Evolutionary conservation across 53 echinoderm and acorn worm species (phyloP).

Genomic region (Arbacia lixula): DNA sequence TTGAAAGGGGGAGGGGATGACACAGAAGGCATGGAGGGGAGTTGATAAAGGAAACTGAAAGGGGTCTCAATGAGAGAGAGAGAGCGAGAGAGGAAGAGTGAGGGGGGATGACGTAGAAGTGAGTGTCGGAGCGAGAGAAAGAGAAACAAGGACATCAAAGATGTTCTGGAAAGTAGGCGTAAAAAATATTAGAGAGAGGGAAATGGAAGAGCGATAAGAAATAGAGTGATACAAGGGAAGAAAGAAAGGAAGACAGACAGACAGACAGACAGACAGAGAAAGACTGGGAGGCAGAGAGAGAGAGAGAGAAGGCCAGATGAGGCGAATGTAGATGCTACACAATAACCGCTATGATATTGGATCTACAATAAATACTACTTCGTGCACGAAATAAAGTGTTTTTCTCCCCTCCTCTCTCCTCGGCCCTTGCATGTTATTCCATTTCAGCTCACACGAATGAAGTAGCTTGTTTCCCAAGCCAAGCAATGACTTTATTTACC

Average conservation of each 20-base stretch:
- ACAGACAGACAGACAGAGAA: background rate
- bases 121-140: background rate
- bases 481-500: no score
- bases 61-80: background rate
- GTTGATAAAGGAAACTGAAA: background rate
- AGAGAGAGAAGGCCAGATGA: background rate
- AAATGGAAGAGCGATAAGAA: background rate
- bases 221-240: background rate
- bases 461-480: no score
- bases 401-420: no score
- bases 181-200: no score
- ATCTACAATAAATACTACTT: no score
- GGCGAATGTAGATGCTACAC: no score
- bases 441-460: no score
- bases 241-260: background rate
- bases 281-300: background rate
- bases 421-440: no score
- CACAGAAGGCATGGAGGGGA: background rate
- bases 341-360: no score
- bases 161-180: no score
- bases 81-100: background rate
- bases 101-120: background rate
- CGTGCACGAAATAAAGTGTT: no score
- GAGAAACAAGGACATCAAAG: conserved; percentile 5
- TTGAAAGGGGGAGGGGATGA: background rate